Evolutionary conservation across 2,888 invertebrate genomes (phyloP), one percentile per base, ranked within the genome.

Genomic region (Monoplex corrugatus): DNA sequence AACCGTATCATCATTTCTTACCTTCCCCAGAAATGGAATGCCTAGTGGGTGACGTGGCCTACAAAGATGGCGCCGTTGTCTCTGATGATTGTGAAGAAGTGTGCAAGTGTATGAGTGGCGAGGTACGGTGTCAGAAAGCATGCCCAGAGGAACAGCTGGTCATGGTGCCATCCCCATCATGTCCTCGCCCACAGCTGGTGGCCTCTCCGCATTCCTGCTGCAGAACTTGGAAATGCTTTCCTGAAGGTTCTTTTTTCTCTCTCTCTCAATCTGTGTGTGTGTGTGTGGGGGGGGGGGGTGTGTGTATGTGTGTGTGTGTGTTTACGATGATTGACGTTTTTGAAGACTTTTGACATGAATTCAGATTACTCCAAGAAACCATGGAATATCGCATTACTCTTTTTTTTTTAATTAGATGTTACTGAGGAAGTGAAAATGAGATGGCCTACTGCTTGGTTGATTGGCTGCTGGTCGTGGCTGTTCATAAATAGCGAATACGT

Each of bases 141-240:
- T 92, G 92, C 38, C 85, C 85, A 63, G 84, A 75, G 38, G 90
- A 90, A 38, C 44, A 82, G 28, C 82, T 87, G 43, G 82, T 91
- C 75, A 63, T 91, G 87, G 87, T 89, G 63, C 87, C 90, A 6
- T 91, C 92, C 19, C 38, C 88, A 0, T 82, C 91, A 16, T 92
- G 92, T 83, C 92, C 91, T 5, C 44, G 50, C 19, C 91, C 92
- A 8, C 84, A 86, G 16, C 90, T 92, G 32, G 90, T 89, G 78
- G 50, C 86, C 35, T 43, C 57, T n/a, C 43, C 86, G 3, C 83
- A 45, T 78, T n/a, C 86, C 35, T 92, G 92, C 83, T 92, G 92
- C 72, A 90, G 90, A 13, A 45, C 57, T 40, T 91, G 92, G 91
- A 86, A 45, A 23, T 92, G 92, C 63, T 86, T 86, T 35, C 92